Evolutionary conservation across 2,888 invertebrate genomes (phyloP), one percentile per base, ranked within the genome.

Genomic region (Rhaphigaster nebulosa): DNA sequence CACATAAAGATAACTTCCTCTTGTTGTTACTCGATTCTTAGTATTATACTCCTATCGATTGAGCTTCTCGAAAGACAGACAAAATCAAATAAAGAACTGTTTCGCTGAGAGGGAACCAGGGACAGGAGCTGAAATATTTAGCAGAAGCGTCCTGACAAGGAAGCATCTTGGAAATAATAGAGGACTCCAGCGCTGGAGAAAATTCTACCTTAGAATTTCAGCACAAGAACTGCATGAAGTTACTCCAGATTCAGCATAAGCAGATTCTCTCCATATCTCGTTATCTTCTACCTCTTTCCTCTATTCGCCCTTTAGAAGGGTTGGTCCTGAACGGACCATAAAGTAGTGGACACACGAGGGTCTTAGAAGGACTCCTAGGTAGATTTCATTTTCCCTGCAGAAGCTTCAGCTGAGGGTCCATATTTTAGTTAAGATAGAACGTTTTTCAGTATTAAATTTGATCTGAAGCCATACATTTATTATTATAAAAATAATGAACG

Each of bases 201-300:
- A 76, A 76, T 76, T 76, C 70, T 76, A 76, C 38, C 70, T 76
- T 10, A 8, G 38, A 1, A 20, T 5, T 38, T 20, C 20, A 6
- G 70, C 0, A 65, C n/a, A 29, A 29, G 2, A 34, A 34, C 70
- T 70, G 5, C 70, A 38, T 20, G 5, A 29, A 38, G 6, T 76
- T 76, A 15, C 20, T 34, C 70, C 70, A 76, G 70, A 76, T 76
- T 76, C 70, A 76, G 38, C 29, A 76, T 76, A 76, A 76, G 38
- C 70, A 76, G 70, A 76, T 76, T 76, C 70, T 38, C 70, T 76
- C 38, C 34, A 76, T 76, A 76, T 76, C 70, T 76, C 70, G 70
- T 76, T 76, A 76, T 10, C 34, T 38, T 23, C 18, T 29, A 4
- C 70, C 70, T 65, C 29, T 65, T 34, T 34, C 18, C 65, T 10